A percentile compares a stretch with the other conserved stretches of the same genome.
Conservation (phyloP, 2,113 vertebrate genomes). For the Ceyx cyanopectus region DNA sequence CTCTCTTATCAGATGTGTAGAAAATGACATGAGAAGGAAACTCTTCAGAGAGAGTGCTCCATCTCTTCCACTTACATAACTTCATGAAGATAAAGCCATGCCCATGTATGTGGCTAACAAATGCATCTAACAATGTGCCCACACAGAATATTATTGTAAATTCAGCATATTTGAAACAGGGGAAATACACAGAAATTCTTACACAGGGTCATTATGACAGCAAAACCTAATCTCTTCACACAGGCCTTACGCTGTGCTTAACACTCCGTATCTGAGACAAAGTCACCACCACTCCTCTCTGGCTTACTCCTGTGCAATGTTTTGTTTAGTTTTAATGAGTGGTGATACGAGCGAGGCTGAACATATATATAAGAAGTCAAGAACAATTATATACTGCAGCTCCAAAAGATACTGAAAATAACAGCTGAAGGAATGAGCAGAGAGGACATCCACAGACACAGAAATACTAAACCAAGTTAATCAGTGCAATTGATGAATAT, state of each 20-base stretch:
- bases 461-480: background rate
- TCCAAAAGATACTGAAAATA: background rate
- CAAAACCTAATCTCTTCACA: background rate
- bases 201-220: background rate
- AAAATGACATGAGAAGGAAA: background rate
- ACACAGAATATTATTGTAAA: background rate
- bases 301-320: background rate
- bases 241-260: background rate
- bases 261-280: background rate
- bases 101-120: background rate
- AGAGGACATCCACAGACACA: background rate
- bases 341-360: background rate
- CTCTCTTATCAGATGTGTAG: background rate
- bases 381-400: background rate
- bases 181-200: background rate
- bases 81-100: background rate
- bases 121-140: background rate
- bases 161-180: background rate
- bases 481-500: background rate
- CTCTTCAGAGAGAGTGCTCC: background rate
- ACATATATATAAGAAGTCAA: background rate
- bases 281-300: background rate
- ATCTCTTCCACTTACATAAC: background rate
- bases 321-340: background rate
- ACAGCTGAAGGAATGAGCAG: fast-evolving